These are phyloP conservation scores for Hydrolagus colliei DNA, from an alignment of 2,797 vertebrate species.

Conservation along the genomic window DNA sequence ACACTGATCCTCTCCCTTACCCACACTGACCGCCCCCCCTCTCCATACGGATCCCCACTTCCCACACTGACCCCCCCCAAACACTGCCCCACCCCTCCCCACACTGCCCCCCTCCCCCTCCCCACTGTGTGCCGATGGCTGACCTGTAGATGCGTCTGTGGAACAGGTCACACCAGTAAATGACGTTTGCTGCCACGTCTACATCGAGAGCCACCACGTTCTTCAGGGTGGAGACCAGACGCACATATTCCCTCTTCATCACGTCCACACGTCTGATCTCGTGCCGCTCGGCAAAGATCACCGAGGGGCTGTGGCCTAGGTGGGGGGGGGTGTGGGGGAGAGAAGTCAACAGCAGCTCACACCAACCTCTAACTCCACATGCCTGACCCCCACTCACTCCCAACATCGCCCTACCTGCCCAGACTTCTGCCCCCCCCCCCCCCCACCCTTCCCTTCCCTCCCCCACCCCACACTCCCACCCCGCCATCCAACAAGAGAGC, in stretches of 20 bases:
- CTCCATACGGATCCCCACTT: too few relatives aligned
- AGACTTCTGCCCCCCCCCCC: neutral
- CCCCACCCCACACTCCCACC: slow-evolving; percentile 45
- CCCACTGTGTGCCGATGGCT: slow-evolving; percentile 20
- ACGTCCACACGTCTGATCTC: slow-evolving; percentile 89
- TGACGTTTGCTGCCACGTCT: slow-evolving; percentile 85
- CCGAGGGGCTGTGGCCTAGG: slow-evolving; percentile 80
- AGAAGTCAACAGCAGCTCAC: too few relatives aligned
- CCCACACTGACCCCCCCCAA: too few relatives aligned
- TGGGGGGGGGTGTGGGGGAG: too few relatives aligned
- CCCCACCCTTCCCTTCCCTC: slow-evolving; percentile 38
- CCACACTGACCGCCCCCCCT: too few relatives aligned
- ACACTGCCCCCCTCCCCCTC: neutral
- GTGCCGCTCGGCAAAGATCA: slow-evolving; percentile 94
- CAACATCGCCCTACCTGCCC: too few relatives aligned
- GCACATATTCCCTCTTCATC: slow-evolving; percentile 80
- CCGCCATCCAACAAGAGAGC: slow-evolving; percentile 34
- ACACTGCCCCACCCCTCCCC: neutral
- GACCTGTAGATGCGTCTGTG: slow-evolving; percentile 95
- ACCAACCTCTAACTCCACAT: too few relatives aligned
- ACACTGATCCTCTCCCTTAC: too few relatives aligned
- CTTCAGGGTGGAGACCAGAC: slow-evolving; percentile 87
- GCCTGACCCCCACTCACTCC: too few relatives aligned
- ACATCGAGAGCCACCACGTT: slow-evolving; percentile 91
- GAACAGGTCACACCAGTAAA: slow-evolving; percentile 97